Evolutionary conservation across 2,888 invertebrate species (phyloP), one percentile per base, ranked within the genome.

Genomic region (Steinernema carpocapsae): DNA sequence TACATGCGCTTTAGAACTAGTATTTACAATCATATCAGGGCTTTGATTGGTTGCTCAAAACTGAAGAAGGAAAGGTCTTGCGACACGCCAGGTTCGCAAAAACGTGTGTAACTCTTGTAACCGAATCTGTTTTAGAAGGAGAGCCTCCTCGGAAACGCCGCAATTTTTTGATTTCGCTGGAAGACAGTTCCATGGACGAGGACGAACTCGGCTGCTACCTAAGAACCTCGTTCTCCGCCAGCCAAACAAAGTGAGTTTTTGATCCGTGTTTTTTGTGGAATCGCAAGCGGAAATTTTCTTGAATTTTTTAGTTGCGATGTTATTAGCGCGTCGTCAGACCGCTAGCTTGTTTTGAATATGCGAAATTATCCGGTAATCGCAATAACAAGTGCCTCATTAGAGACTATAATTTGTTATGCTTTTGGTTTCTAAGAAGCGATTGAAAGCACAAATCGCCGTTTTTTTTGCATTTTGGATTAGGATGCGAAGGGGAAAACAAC

Each of bases 151-250:
- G 79, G 46, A 85, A 85, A 75, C 76, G 85, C n/a, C 76, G 83
- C 46, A 79, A 83, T 76, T 85, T 85, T 76, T 71, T 85, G 51
- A 80, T 79, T 52, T 78, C 82, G 14, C 59, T 85, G 74, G 85
- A 85, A 64, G 84, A 83, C 37, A 82, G 82, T 72, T 80, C 81
- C 10, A 77, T 78, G 42, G 81, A 78, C 12, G 80, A 83, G 22
- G 85, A 85, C 74, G 85, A 85, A 72, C 76, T 85, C 56, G 85
- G 85, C 70, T 70, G 45, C 64, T 81, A 81, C 52, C 51, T 80
- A 7, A 70, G 73, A 32, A 70, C 46, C 19, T 51, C 74, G 29
- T 76, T 76, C 48, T 56, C 73, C 10, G 26, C 74, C n/a, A 43
- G 43, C 22, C 71, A 74, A 24, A 71, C 71, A 71, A 52, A 70